Evolutionary conservation across 1,140 invertebrate species (phyloP).

Genomic region (Trichomalopsis sarcophagae): DNA sequence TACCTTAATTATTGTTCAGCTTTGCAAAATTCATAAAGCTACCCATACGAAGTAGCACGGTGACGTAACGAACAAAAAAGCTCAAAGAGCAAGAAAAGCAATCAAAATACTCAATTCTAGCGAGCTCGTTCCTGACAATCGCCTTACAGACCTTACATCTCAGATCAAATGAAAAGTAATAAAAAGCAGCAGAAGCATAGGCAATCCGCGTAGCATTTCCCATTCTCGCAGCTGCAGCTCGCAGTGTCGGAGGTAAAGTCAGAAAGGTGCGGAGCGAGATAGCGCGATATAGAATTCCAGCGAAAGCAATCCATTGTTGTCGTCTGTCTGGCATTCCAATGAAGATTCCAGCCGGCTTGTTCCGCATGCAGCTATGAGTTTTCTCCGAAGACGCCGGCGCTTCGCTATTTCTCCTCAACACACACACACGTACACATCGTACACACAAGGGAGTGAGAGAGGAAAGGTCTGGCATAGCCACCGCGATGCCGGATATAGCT

Average conservation of each 20-base stretch:
- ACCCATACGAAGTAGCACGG: no score
- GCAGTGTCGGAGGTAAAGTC: conserved; percentile 29
- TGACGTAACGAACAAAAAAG: no score
- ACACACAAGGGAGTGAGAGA: neutral
- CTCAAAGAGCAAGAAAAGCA: no score
- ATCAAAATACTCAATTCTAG: no score
- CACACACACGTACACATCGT: conserved; percentile 41
- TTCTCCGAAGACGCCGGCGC: conserved; percentile 56
- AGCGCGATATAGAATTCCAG: conserved; percentile 55
- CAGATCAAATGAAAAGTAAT: conserved; percentile 19
- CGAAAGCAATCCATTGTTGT: conserved; percentile 65
- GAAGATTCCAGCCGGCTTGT: conserved; percentile 62
- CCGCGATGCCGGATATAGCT: conserved; percentile 49
- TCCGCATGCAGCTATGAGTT: conserved; percentile 61
- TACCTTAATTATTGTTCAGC: no score
- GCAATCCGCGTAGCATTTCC: conserved; percentile 40
- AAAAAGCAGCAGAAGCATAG: conserved; percentile 28
- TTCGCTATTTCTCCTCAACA: conserved; percentile 21
- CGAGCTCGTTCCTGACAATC: neutral
- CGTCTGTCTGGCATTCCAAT: conserved; percentile 64
- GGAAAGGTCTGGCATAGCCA: neutral
- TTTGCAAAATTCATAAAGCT: no score
- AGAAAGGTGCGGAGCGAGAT: conserved; percentile 27
- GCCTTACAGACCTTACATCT: neutral
- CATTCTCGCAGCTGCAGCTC: conserved; percentile 3